phyloP scores from a whole-genome alignment of 2,888 invertebrate genomes.

The Machimus rusticus region DNA sequence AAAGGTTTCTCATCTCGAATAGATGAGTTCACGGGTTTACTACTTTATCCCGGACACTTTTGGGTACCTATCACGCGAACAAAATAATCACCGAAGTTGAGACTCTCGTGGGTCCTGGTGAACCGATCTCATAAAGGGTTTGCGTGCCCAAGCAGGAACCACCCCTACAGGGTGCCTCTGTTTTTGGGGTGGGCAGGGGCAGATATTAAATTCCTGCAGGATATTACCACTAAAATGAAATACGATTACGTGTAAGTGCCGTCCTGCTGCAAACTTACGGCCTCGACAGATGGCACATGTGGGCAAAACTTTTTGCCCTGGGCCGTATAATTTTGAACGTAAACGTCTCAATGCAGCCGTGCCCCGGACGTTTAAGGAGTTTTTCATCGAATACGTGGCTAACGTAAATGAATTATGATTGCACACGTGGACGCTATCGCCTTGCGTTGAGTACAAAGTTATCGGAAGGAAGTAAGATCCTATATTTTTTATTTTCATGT shows the following conservation, averaged over 20 bases:
- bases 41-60: neutral
- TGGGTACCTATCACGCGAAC: neutral
- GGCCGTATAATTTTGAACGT: neutral
- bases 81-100: neutral
- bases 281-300: neutral
- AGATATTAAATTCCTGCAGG: neutral
- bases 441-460: neutral
- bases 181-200: neutral
- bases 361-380: neutral
- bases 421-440: neutral
- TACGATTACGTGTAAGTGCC: constrained; percentile 4
- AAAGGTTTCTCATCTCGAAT: neutral
- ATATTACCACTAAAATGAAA: neutral
- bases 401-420: neutral
- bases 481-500: neutral
- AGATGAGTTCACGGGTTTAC: neutral
- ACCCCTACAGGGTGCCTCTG: neutral
- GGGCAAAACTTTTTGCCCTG: neutral
- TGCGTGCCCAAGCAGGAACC: neutral
- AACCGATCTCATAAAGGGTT: neutral
- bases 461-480: neutral
- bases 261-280: neutral
- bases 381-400: neutral
- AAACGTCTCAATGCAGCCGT: neutral
- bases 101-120: neutral